Percentiles rank a stretch among this genome's conserved stretches.
phyloP scores from a whole-genome alignment of 2,888 invertebrate species.

The Urechis unicinctus region DNA sequence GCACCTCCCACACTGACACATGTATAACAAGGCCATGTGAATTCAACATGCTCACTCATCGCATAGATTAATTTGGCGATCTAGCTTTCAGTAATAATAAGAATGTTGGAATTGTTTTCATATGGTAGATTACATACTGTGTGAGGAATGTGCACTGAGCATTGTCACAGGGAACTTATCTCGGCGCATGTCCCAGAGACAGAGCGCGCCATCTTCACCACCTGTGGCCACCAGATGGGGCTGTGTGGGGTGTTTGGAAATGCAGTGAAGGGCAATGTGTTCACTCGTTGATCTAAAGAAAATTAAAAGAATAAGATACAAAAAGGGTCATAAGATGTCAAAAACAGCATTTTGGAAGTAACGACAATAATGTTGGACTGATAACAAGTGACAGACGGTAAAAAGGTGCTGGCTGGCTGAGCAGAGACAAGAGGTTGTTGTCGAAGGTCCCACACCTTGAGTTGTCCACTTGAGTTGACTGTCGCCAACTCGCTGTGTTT shows the following conservation, averaged over 20 bases:
- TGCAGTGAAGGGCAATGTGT: slow-evolving; percentile 58
- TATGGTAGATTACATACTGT: slow-evolving; percentile 26
- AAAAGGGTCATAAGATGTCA: no score
- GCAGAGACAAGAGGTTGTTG: slow-evolving; percentile 33
- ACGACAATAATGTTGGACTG: background rate
- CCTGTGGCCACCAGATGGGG: slow-evolving; percentile 78
- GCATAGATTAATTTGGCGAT: no score
- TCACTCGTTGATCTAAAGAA: slow-evolving; percentile 38
- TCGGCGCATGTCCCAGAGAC: slow-evolving; percentile 83
- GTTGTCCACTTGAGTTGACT: slow-evolving; percentile 79
- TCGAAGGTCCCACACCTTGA: slow-evolving; percentile 83
- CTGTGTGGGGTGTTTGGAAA: slow-evolving; percentile 80
- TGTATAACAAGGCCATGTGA: slow-evolving; percentile 1
- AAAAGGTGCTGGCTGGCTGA: slow-evolving; percentile 63
- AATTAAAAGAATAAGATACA: background rate
- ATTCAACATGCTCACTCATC: no score
- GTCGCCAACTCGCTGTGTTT: slow-evolving; percentile 71
- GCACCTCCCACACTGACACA: slow-evolving; percentile 68
- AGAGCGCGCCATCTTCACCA: slow-evolving; percentile 74
- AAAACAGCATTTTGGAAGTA: background rate
- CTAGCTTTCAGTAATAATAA: no score
- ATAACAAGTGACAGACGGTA: slow-evolving; percentile 58
- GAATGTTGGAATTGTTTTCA: background rate
- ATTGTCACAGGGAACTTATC: slow-evolving; percentile 76
- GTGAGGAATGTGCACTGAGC: slow-evolving; percentile 68